Evolutionary conservation across 2,797 vertebrate species (phyloP).

Genomic region (Artibeus lituratus): DNA sequence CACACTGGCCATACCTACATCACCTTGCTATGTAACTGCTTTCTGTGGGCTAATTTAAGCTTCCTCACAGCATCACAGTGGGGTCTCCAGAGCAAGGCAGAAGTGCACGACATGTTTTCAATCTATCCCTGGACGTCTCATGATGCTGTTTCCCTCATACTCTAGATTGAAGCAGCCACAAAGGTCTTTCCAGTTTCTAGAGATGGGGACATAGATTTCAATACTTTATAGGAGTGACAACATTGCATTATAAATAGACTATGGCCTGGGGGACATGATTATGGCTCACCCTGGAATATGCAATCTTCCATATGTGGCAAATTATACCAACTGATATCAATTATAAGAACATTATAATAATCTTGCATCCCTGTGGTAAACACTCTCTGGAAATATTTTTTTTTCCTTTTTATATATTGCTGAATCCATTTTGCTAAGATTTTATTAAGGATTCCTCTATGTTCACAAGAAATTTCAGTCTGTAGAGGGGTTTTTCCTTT

Average conservation of each 20-base stretch:
- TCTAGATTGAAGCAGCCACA: background rate
- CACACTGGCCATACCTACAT: background rate
- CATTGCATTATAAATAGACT: background rate
- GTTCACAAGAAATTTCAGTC: background rate
- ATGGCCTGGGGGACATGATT: background rate
- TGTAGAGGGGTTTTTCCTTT: background rate
- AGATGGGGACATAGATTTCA: background rate
- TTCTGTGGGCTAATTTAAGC: background rate
- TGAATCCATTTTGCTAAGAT: background rate
- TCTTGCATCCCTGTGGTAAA: background rate
- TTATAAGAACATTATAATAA: background rate
- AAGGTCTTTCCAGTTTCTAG: background rate
- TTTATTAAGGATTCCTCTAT: background rate
- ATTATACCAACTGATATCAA: background rate
- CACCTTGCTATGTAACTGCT: background rate
- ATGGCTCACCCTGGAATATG: background rate
- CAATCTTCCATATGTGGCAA: background rate
- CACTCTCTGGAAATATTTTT: background rate
- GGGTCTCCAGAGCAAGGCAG: background rate
- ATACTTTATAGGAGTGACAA: background rate
- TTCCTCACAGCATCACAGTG: background rate
- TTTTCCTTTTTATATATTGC: background rate
- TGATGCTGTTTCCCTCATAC: background rate
- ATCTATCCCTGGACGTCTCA: background rate
- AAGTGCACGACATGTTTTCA: background rate